Conservation (phyloP, 2,888 invertebrate genomes). For the Lycocerus yunnanus region DNA sequence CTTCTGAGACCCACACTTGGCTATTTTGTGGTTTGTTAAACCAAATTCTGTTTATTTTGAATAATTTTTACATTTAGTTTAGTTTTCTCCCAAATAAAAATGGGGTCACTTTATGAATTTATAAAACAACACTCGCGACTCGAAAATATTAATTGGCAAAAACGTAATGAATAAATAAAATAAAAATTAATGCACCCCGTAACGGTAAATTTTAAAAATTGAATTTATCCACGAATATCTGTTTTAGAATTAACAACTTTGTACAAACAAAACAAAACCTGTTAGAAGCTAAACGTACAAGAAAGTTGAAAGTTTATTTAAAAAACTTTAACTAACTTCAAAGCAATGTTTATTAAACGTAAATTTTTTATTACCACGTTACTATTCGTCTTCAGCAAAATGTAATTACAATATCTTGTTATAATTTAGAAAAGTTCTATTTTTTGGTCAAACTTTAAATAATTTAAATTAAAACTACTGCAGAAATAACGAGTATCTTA, state of each 20-base stretch:
- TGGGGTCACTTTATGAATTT: background rate
- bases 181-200: background rate
- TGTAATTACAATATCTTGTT: background rate
- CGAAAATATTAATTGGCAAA: background rate
- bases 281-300: background rate
- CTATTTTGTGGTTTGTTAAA: background rate
- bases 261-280: background rate
- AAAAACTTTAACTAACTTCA: background rate
- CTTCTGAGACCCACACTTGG: background rate
- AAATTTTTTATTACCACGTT: background rate
- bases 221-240: background rate
- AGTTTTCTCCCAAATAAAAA: background rate
- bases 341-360: background rate
- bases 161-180: background rate
- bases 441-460: background rate
- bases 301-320: background rate
- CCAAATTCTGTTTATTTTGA: background rate
- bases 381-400: background rate
- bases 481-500: background rate
- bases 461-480: background rate
- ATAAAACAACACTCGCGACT: background rate
- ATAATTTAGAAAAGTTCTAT: background rate
- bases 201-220: background rate
- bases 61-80: background rate
- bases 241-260: background rate